These are phyloP conservation scores for Ormyrus labotus DNA, from an alignment of 2,888 invertebrate species.

Conservation along the genomic window DNA sequence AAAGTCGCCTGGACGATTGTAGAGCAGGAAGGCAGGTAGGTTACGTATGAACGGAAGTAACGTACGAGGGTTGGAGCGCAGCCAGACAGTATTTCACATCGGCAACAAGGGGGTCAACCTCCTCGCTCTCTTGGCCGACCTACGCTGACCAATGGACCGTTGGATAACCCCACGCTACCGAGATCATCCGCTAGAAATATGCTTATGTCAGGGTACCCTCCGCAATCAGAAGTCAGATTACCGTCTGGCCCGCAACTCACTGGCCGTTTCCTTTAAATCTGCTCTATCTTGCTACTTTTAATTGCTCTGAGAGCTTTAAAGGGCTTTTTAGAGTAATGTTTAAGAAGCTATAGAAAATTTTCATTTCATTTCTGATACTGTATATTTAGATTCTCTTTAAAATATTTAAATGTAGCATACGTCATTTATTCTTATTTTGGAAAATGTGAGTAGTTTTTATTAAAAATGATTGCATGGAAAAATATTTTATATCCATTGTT, in stretches of 20 bases:
- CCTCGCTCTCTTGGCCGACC: not conserved
- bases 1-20: not conserved
- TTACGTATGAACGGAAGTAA: slow-evolving; percentile 72
- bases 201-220: slow-evolving; percentile 65
- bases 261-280: not conserved
- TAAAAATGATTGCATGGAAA: no score
- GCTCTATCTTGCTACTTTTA: slow-evolving; percentile 8
- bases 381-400: no score
- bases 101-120: slow-evolving; percentile 62
- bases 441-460: no score
- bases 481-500: no score
- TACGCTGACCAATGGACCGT: slow-evolving; percentile 71
- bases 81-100: slow-evolving; percentile 73
- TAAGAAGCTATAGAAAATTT: no score
- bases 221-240: slow-evolving; percentile 33
- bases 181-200: slow-evolving; percentile 70
- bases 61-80: slow-evolving; percentile 71
- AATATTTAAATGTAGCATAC: no score
- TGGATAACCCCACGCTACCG: slow-evolving; percentile 69
- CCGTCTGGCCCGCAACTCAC: not conserved
- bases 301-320: not conserved
- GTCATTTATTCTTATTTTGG: no score
- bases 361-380: no score
- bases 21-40: slow-evolving; percentile 66
- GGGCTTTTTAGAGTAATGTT: no score